phyloP scores from a whole-genome alignment of 2,888 invertebrate species.

The Nomada goodeniana region DNA sequence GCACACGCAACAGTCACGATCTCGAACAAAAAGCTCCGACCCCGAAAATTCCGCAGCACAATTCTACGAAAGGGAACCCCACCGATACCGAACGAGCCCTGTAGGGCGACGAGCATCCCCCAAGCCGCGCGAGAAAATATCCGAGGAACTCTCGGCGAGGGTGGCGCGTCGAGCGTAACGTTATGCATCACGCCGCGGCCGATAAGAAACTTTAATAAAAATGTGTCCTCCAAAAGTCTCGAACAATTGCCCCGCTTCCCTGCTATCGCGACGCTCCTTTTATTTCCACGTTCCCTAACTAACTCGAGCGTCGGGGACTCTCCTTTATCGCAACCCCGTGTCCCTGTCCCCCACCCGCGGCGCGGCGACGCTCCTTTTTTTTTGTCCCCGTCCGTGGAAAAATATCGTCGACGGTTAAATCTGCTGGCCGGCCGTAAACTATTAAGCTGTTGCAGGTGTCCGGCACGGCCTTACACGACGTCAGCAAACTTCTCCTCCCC shows the following conservation, averaged over 20 bases:
- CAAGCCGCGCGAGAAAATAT: neutral
- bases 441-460: slow-evolving; percentile 76
- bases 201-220: slow-evolving; percentile 47
- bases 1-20: too few relatives aligned
- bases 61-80: too few relatives aligned
- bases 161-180: slow-evolving; percentile 12
- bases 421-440: slow-evolving; percentile 69
- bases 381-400: slow-evolving; percentile 41
- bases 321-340: slow-evolving; percentile 27
- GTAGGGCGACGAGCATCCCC: too few relatives aligned
- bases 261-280: slow-evolving; percentile 19
- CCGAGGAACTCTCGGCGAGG: neutral
- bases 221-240: slow-evolving; percentile 9
- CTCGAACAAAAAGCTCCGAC: too few relatives aligned
- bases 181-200: slow-evolving; percentile 18
- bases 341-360: neutral
- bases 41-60: too few relatives aligned
- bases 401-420: slow-evolving; percentile 66
- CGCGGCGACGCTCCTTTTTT: neutral
- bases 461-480: slow-evolving; percentile 67
- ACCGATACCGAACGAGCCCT: too few relatives aligned
- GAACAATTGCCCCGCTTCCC: slow-evolving; percentile 43
- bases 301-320: slow-evolving; percentile 38
- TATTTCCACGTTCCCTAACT: slow-evolving; percentile 33
- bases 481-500: slow-evolving; percentile 65